Percentiles rank a stretch among this genome's conserved stretches.
These are phyloP conservation scores for Therioaphis trifolii DNA, from an alignment of 2,888 invertebrate genomes.

Conservation along the genomic window DNA sequence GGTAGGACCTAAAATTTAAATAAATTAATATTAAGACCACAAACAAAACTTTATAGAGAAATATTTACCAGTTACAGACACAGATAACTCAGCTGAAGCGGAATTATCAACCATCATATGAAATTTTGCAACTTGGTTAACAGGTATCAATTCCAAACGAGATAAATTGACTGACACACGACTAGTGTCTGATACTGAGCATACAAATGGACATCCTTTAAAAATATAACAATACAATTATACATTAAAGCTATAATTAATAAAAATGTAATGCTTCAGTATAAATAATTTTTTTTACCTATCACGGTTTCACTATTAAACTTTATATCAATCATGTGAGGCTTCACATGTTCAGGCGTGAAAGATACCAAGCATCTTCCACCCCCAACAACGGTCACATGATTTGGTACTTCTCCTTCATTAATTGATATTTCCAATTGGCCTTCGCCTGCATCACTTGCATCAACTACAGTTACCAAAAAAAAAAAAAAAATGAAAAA, in stretches of 20 bases:
- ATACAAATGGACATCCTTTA: slow-evolving; percentile 83
- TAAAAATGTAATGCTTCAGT: slow-evolving; percentile 24
- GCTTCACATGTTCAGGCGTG: slow-evolving; percentile 89
- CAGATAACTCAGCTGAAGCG: slow-evolving; percentile 85
- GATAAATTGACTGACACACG: slow-evolving; percentile 79
- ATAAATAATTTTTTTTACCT: slow-evolving; percentile 69
- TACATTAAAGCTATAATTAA: slow-evolving; percentile 8
- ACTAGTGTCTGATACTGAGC: slow-evolving; percentile 84
- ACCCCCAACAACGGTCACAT: slow-evolving; percentile 93
- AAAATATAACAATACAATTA: slow-evolving; percentile 46
- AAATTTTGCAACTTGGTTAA: slow-evolving; percentile 82
- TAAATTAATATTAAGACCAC: background rate
- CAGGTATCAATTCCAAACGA: slow-evolving; percentile 86
- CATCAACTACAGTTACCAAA: slow-evolving; percentile 82
- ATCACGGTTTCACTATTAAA: slow-evolving; percentile 95
- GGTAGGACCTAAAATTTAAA: slow-evolving; percentile 75
- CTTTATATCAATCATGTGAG: slow-evolving; percentile 93
- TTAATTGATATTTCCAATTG: slow-evolving; percentile 99
- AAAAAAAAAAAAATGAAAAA: slow-evolving; percentile 52
- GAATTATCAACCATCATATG: slow-evolving; percentile 80
- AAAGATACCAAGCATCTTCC: slow-evolving; percentile 94
- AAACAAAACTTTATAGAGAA: slow-evolving; percentile 18
- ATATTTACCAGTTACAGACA: slow-evolving; percentile 78
- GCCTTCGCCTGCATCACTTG: slow-evolving; percentile 97
- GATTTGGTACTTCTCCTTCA: slow-evolving; percentile 98